Evolutionary conservation across 2,888 invertebrate genomes (phyloP).

Genomic region (Dryocosmus kuriphilus): DNA sequence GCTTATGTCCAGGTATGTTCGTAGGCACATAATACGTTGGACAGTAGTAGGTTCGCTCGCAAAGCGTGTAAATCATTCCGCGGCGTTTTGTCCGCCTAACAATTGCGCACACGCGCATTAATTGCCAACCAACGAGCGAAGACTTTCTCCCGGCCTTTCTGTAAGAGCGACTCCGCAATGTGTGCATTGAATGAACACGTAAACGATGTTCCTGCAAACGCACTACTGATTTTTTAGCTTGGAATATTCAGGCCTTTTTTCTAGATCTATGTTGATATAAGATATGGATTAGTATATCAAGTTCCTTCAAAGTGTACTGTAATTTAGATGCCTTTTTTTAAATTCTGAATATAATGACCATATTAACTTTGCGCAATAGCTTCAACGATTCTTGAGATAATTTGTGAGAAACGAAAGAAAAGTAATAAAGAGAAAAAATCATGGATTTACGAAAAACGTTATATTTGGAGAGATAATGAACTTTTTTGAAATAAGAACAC

Average conservation of each 20-base stretch:
- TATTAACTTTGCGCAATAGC: too few species aligned
- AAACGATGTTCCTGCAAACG: conserved; percentile 15
- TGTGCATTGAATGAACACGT: background rate
- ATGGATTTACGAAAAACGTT: too few species aligned
- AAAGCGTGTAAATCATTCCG: conserved; percentile 59
- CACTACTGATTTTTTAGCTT: background rate
- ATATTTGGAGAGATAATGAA: too few species aligned
- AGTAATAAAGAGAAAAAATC: too few species aligned
- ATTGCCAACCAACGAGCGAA: conserved; percentile 59
- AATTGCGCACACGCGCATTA: conserved; percentile 60
- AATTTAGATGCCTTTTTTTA: too few species aligned
- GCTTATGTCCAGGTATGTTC: background rate
- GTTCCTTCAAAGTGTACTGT: too few species aligned
- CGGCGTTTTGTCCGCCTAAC: conserved; percentile 59
- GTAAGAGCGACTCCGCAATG: background rate
- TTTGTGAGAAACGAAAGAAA: too few species aligned
- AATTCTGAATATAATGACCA: too few species aligned
- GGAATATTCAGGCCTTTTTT: background rate
- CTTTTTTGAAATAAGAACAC: too few species aligned
- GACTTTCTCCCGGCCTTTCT: conserved; percentile 56
- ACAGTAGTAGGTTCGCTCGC: conserved; percentile 49
- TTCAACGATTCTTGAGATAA: too few species aligned
- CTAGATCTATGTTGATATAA: background rate
- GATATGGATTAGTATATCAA: too few species aligned
- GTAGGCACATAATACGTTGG: conserved; percentile 24